Evolutionary conservation across 2,113 vertebrate genomes (phyloP).

Genomic region (Brachypodius melanocephalos): DNA sequence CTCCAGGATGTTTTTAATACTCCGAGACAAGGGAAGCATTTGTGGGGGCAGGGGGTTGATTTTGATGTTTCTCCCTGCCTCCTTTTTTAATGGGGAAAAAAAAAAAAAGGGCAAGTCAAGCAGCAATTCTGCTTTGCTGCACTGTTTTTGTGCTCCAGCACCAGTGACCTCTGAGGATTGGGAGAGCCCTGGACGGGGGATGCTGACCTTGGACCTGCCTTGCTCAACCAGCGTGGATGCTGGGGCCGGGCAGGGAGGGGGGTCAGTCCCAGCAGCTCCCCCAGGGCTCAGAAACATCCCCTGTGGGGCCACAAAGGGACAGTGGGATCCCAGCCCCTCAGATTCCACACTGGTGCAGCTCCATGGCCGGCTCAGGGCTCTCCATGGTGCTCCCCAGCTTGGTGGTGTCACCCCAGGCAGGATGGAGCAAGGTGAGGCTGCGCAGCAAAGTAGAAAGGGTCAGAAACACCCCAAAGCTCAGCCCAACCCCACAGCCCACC

Average conservation of each 20-base stretch:
- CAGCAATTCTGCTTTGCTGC: neutral
- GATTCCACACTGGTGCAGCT: neutral
- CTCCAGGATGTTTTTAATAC: slow-evolving; percentile 31
- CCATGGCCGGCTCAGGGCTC: fast-evolving
- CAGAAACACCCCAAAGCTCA: neutral
- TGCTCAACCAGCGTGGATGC: neutral
- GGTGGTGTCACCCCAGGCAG: neutral
- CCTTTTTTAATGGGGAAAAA: neutral
- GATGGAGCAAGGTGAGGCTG: neutral
- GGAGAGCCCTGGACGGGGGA: neutral
- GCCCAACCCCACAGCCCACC: neutral
- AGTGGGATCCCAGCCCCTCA: neutral
- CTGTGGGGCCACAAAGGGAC: neutral
- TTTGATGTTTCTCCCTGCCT: neutral
- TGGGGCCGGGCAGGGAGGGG: neutral
- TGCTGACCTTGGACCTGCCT: neutral
- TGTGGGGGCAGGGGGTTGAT: neutral
- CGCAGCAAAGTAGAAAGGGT: fast-evolving
- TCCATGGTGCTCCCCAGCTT: neutral
- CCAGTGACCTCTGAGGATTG: neutral
- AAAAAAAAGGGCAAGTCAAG: neutral
- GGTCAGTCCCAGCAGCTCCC: neutral
- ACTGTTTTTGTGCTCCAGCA: neutral
- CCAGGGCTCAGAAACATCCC: neutral
- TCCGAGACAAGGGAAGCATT: neutral